These are phyloP conservation scores for Nomada hirtipes DNA, from an alignment of 2,888 invertebrate genomes.

Conservation along the genomic window DNA sequence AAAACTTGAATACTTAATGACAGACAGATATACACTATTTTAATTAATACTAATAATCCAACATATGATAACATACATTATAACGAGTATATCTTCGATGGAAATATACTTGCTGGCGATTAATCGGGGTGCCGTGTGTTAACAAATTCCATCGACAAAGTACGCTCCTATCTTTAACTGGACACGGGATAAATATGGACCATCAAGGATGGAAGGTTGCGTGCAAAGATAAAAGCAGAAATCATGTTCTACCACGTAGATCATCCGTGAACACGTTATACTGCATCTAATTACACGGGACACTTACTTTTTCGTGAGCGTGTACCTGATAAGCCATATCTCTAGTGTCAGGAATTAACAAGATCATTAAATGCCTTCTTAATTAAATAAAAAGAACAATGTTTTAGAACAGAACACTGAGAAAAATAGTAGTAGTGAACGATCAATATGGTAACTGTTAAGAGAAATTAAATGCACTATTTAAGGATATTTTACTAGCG, in stretches of 20 bases:
- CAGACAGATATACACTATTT: conserved; percentile 18
- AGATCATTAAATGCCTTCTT: neutral
- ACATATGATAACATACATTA: neutral
- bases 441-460: neutral
- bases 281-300: conserved; percentile 37
- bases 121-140: neutral
- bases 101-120: conserved; percentile 25
- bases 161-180: neutral
- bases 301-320: conserved; percentile 26
- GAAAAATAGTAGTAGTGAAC: too few relatives aligned
- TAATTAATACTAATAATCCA: conserved; percentile 22
- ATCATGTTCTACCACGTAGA: conserved; percentile 20
- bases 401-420: too few relatives aligned
- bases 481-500: neutral
- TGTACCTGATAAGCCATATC: neutral
- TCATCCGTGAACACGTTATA: conserved; percentile 8
- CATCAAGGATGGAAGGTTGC: conserved; percentile 6
- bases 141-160: neutral
- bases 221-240: conserved; percentile 14
- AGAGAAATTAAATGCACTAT: neutral
- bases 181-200: neutral
- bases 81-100: conserved; percentile 1
- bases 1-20: conserved; percentile 3
- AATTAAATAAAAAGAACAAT: conserved; percentile 1
- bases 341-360: conserved; percentile 18